phyloP scores from a whole-genome alignment of 2,113 vertebrate genomes.

The Hyperoodon ampullatus region DNA sequence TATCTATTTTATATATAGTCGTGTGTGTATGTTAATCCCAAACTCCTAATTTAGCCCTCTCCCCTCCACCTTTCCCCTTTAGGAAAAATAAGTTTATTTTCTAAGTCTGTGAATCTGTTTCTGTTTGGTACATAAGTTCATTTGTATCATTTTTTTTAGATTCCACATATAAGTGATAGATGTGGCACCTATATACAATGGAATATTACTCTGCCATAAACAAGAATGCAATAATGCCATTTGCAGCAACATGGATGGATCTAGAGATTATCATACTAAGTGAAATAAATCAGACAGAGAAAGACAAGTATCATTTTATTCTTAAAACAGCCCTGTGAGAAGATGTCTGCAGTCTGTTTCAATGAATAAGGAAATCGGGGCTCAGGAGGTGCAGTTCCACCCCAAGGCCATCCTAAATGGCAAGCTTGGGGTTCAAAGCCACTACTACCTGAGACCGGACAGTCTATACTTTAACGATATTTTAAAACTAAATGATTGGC shows the following conservation, averaged over 20 bases:
- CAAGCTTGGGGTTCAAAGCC: not conserved
- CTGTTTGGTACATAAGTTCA: not conserved
- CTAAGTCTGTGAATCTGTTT: not conserved
- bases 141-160: too few relatives aligned
- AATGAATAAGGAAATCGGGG: not conserved
- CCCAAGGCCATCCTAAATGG: not conserved
- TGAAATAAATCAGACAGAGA: not conserved
- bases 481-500: not conserved
- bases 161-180: not conserved
- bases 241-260: not conserved
- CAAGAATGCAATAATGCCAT: not conserved
- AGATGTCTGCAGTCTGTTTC: not conserved
- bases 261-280: not conserved
- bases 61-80: not conserved
- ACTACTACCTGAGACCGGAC: not conserved
- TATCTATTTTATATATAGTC: not conserved
- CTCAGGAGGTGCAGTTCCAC: not conserved
- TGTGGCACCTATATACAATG: not conserved
- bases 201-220: not conserved
- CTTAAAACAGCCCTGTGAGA: not conserved
- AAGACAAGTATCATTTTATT: not conserved
- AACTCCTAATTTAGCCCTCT: not conserved
- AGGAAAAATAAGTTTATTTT: not conserved
- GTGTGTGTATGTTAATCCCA: not conserved
- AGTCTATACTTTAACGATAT: not conserved